Conservation (phyloP, 1,140 invertebrate species). For the Bacillus rossius region DNA sequence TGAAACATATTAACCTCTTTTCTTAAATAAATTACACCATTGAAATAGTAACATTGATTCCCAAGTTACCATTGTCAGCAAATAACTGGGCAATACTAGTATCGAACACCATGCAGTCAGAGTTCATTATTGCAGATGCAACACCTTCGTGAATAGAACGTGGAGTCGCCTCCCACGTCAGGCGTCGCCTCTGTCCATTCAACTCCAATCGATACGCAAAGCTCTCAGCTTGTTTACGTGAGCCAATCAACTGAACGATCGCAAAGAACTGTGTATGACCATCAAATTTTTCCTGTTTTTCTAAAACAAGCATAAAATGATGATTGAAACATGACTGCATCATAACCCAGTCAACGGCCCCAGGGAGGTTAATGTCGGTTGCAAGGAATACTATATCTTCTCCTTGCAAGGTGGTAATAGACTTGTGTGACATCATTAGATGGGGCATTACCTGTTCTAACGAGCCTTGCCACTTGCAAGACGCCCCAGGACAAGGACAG, state of each 20-base stretch:
- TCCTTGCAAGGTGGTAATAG: slow-evolving; percentile 94
- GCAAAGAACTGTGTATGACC: slow-evolving; percentile 99
- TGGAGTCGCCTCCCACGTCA: slow-evolving; percentile 99
- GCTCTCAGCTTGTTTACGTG: slow-evolving; percentile 97
- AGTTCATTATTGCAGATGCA: slow-evolving; percentile 95
- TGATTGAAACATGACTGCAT: slow-evolving; percentile 99
- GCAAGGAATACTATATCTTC: slow-evolving; percentile 99
- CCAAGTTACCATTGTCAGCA: slow-evolving; percentile 98
- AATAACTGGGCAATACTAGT: slow-evolving; percentile 97
- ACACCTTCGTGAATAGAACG: slow-evolving; percentile 98
- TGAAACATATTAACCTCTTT: no score
- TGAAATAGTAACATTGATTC: slow-evolving; percentile 99
- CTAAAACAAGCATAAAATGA: slow-evolving; percentile 98
- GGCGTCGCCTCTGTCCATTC: slow-evolving; percentile 85
- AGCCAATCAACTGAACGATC: slow-evolving; percentile 98
- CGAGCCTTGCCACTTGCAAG: slow-evolving; percentile 98
- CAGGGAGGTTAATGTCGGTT: slow-evolving; percentile 98
- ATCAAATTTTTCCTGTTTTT: slow-evolving; percentile 98
- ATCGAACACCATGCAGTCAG: slow-evolving; percentile 98
- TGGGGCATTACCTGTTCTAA: slow-evolving; percentile 97
- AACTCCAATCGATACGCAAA: slow-evolving; percentile 92
- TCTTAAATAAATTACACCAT: slow-evolving; percentile 53
- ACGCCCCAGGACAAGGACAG: slow-evolving; percentile 97
- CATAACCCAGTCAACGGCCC: slow-evolving; percentile 99
- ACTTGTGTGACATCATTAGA: slow-evolving; percentile 96